A percentile compares a stretch with the other conserved stretches of the same genome.
phyloP scores from a whole-genome alignment of 2,113 vertebrate genomes.

The Oryzias curvinotus region DNA sequence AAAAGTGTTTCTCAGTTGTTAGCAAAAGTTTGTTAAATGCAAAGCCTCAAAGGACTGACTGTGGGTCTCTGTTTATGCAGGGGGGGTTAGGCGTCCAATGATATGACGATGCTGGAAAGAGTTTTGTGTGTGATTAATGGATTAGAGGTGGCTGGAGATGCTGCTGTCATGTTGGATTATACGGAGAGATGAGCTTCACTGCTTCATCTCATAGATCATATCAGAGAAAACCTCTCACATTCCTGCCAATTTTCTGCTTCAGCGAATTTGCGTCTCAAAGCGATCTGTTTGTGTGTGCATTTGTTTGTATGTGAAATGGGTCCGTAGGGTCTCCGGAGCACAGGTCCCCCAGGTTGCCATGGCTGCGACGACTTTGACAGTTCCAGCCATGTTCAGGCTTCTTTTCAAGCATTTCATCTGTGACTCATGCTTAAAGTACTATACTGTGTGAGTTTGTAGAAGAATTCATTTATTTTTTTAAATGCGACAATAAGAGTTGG shows the following conservation, averaged over 20 bases:
- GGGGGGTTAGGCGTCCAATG: constrained; percentile 5
- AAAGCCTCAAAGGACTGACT: constrained; percentile 10
- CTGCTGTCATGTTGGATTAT: constrained; percentile 59
- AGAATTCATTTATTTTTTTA: background rate
- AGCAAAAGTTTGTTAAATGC: constrained; percentile 12
- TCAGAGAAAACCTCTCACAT: constrained; percentile 46
- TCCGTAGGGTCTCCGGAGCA: constrained; percentile 11
- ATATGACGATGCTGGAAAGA: constrained; percentile 17
- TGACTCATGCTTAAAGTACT: constrained; percentile 1
- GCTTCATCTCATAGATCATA: constrained; percentile 60
- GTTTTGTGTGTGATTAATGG: constrained; percentile 56
- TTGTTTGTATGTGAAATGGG: constrained; percentile 4
- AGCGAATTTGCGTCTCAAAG: constrained; percentile 35
- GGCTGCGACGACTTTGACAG: constrained; percentile 2
- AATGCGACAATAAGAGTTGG: background rate
- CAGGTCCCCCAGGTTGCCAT: constrained; percentile 1
- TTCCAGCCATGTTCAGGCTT: constrained; percentile 2
- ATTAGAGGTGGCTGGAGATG: constrained; percentile 46
- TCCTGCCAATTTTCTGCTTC: constrained; percentile 62
- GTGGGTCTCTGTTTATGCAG: constrained; percentile 14
- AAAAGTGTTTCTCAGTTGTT: constrained; percentile 9
- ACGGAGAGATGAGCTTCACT: constrained; percentile 50
- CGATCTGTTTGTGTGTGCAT: background rate
- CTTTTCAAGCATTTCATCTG: constrained; percentile 1
- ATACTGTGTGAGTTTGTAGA: background rate